Conservation (phyloP, 2,888 invertebrate species). For the Spisula solida region DNA sequence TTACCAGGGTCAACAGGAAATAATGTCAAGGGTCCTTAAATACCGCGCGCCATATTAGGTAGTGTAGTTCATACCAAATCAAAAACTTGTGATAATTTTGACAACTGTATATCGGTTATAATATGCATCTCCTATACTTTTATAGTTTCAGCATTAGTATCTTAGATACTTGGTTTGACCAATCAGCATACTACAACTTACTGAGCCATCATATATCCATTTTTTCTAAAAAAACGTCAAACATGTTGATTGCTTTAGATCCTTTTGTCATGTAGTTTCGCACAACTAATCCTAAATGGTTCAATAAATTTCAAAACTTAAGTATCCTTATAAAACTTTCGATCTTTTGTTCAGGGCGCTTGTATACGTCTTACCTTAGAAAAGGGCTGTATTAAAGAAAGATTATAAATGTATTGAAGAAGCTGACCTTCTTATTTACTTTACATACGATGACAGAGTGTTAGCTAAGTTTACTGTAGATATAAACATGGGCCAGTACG, state of each 20-base stretch:
- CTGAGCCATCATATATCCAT: slow-evolving; percentile 16
- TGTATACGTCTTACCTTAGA: no score
- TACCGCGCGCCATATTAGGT: slow-evolving; percentile 56
- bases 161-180: background rate
- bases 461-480: background rate
- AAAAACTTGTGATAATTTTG: slow-evolving; percentile 65
- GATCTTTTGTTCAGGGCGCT: no score
- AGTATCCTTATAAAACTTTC: no score
- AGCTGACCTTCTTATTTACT: background rate
- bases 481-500: slow-evolving; percentile 30
- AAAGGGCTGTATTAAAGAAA: no score
- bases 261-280: background rate
- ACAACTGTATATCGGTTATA: slow-evolving; percentile 29
- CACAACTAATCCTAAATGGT: background rate
- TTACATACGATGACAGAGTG: background rate
- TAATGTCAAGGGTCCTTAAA: slow-evolving; percentile 83
- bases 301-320: background rate
- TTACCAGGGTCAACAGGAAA: slow-evolving; percentile 76
- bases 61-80: slow-evolving; percentile 34
- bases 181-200: slow-evolving; percentile 10
- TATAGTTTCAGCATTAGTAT: slow-evolving; percentile 28
- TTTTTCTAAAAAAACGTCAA: background rate
- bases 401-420: no score
- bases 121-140: slow-evolving; percentile 10
- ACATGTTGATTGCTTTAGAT: background rate